Evolutionary conservation across 2,888 invertebrate genomes (phyloP).

Genomic region (Nymphalis polychloros): DNA sequence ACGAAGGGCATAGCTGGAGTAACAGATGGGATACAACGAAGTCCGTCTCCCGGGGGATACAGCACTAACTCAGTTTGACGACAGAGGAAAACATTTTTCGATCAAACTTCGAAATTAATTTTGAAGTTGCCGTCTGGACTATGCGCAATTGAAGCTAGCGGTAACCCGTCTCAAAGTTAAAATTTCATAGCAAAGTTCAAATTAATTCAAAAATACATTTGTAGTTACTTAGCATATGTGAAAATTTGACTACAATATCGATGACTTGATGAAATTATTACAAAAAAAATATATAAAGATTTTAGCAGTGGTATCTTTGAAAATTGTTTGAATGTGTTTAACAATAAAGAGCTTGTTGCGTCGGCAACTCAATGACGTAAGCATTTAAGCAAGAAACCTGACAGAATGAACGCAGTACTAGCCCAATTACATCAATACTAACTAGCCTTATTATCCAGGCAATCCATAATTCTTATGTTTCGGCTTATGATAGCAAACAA

Average conservation of each 20-base stretch:
- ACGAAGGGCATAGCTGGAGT: background rate
- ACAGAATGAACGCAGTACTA: no score
- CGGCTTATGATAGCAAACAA: no score
- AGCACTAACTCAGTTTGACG: constrained; percentile 49
- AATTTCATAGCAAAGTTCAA: constrained; percentile 57
- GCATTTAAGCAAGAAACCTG: no score
- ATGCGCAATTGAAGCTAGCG: constrained; percentile 39
- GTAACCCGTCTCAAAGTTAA: constrained; percentile 55
- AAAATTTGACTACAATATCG: background rate
- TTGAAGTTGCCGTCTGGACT: constrained; percentile 67
- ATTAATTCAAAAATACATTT: constrained; percentile 25
- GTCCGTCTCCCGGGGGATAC: constrained; percentile 28
- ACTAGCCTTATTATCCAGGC: no score
- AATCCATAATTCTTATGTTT: no score
- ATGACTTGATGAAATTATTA: no score
- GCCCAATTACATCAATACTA: no score
- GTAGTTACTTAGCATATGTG: background rate
- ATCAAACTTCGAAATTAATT: constrained; percentile 76
- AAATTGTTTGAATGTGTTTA: no score
- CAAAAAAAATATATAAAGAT: background rate
- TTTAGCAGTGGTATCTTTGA: no score
- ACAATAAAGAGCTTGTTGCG: no score
- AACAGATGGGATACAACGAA: constrained; percentile 14
- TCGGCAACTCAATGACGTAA: no score
- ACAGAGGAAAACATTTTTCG: constrained; percentile 68